Conservation (phyloP, 1,140 invertebrate genomes). For the Theocolax elegans region DNA sequence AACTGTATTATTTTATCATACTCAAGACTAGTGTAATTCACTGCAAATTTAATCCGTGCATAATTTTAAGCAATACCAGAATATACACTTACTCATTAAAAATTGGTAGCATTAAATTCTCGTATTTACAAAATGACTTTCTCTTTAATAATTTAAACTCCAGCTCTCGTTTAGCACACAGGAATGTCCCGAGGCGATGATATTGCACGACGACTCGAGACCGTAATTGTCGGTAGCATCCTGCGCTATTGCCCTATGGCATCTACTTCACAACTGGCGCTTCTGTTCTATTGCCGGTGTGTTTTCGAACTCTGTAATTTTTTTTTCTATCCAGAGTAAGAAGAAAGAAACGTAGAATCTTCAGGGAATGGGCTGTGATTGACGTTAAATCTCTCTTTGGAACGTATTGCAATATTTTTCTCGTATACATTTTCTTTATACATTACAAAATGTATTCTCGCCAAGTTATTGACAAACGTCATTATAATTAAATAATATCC, state of each 20-base stretch:
- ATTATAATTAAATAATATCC: slow-evolving; percentile 21
- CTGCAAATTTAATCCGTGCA: no score
- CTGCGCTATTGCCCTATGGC: background rate
- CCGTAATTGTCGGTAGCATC: slow-evolving; percentile 2
- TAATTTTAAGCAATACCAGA: no score
- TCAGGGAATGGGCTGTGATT: slow-evolving; percentile 4
- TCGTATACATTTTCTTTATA: background rate
- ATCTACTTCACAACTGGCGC: background rate
- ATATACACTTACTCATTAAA: no score
- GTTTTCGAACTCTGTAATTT: background rate
- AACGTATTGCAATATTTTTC: background rate
- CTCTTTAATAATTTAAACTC: background rate
- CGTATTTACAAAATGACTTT: slow-evolving; percentile 6
- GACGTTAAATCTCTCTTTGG: background rate
- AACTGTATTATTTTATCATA: no score
- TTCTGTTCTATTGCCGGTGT: background rate
- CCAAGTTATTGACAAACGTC: background rate
- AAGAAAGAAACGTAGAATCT: slow-evolving; percentile 5
- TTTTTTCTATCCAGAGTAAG: background rate
- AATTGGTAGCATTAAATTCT: background rate
- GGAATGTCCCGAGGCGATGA: background rate
- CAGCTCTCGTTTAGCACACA: background rate
- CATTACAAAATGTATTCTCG: no score
- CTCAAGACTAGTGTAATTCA: no score
- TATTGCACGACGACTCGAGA: background rate